Evolutionary conservation across 2,888 invertebrate species (phyloP), one percentile per base, ranked within the genome.

Genomic region (Xestia c-nigrum): DNA sequence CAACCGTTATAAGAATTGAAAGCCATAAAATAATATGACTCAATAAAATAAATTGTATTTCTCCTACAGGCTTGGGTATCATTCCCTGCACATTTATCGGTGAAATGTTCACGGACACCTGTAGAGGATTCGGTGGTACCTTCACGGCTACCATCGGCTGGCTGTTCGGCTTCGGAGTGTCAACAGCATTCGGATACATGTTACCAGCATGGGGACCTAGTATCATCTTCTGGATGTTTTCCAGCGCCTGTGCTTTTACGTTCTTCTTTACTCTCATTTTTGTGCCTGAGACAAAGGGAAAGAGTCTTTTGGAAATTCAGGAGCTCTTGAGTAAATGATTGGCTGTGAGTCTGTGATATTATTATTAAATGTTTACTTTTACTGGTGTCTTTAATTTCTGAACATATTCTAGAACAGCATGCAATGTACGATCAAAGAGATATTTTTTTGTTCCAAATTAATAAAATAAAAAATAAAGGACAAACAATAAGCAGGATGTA

Each of bases 251-350:
- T 61, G 85, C 74, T 0, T 10, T 83, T 0, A 85, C 89, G 0
- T 92, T 89, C 16, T 0, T 88, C 0, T 92, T 92, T 55, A 88
- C 88, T 3, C 0, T 83, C 0, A 40, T 90, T 4, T 87, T 88
- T 68, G 91, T 93, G 6, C 92, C 92, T 0, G 93, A 93, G 76
- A 92, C 92, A 4, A 92, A 88, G 61, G 92, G 91, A 12, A 91
- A 89, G 73, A 92, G 80, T 74, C 72, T 92, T 14, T 12, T 72
- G 9, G 91, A 92, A 67, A 90, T 92, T 52, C 88, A 31, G 90
- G 86, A 84, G 10, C 91, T 91, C 86, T 80, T 92, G 43, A 88
- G 82, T 73, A 72, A 24, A 72, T 72, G 21, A 72, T n/a, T 31
- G 9, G 19, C 4, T 43, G 14, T 6, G 19, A 50, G 1, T 4